Evolutionary conservation across 1,140 invertebrate species (phyloP).

Genomic region (Drosophila prosaltans): DNA sequence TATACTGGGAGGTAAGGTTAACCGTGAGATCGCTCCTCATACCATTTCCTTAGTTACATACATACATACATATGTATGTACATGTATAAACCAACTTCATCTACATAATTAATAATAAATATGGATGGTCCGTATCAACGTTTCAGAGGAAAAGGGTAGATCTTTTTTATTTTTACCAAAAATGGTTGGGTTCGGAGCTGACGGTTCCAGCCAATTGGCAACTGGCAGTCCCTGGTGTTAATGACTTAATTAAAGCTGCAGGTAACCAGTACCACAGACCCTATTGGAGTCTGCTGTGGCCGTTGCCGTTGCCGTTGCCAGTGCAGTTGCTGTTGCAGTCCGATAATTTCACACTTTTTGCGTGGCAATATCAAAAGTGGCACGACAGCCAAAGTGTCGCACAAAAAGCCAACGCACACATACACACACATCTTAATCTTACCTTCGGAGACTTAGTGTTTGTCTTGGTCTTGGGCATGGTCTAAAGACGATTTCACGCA

Average conservation of each 20-base stretch:
- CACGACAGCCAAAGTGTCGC: slow-evolving; percentile 53
- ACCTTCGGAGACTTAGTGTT: slow-evolving; percentile 19
- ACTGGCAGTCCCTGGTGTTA: slow-evolving; percentile 65
- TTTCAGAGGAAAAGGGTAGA: slow-evolving; percentile 49
- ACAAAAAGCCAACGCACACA: slow-evolving; percentile 22
- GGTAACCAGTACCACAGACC: slow-evolving; percentile 20
- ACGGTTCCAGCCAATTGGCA: slow-evolving; percentile 29
- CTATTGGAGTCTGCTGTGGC: slow-evolving; percentile 21
- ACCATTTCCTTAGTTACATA: neutral
- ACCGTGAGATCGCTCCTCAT: slow-evolving; percentile 45
- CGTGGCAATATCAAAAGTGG: slow-evolving; percentile 63
- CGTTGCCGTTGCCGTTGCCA: slow-evolving; percentile 19
- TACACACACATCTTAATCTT: slow-evolving; percentile 60
- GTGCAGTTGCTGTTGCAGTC: slow-evolving; percentile 16
- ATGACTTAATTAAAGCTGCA: slow-evolving; percentile 81
- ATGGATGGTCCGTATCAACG: slow-evolving; percentile 70
- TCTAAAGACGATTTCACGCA: slow-evolving; percentile 71
- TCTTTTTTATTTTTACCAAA: slow-evolving; percentile 69
- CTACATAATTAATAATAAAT: slow-evolving; percentile 61
- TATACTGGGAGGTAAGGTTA: neutral
- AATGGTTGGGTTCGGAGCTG: slow-evolving; percentile 64
- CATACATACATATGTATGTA: no score
- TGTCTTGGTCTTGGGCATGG: slow-evolving; percentile 7
- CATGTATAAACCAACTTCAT: neutral
- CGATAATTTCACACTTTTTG: slow-evolving; percentile 80